Evolutionary conservation across 2,888 invertebrate species (phyloP), one percentile per base, ranked within the genome.

Genomic region (Drosophila nr. medialis): DNA sequence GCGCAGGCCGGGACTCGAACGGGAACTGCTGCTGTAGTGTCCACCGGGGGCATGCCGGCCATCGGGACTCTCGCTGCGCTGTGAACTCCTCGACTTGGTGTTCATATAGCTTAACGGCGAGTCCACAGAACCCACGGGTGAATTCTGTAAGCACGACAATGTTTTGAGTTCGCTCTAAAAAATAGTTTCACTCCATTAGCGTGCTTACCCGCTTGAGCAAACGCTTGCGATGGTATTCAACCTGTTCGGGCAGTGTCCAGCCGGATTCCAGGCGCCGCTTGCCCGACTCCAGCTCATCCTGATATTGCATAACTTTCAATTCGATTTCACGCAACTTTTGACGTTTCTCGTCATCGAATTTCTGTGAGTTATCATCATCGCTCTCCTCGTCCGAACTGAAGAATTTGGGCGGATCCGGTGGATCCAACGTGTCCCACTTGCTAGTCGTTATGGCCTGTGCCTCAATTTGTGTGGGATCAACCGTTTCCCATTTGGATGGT

Each of bases 401-500:
- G 53, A 93, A 92, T 66, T 92, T 92, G 10, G 93, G 93, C 2
- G 93, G 92, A 48, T 93, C 92, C 15, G 93, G 93, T 1, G 92
- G 92, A 86, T 96, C 97, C 59, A 97, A 92, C 53, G 96, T 94
- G 91, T 98, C 97, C 97, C 97, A 98, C 92, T 97, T 97, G 83
- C 96, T 97, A 0, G 97, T 97, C 2, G 96, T 97, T 94, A 97
- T 96, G 10, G 97, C 97, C 93, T 96, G 95, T 7, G 95, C 96
- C 92, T 97, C 96, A 10, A 95, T 94, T 92, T 96, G 95, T 86
- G 96, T 96, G 30, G 98, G 97, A 93, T 99, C 98, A 30, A 99
- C 97, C 51, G 96, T 97, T 94, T 99, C 99, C 99, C 99, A 99
- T 92, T 98, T 97, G 2, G 98, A 98, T 11, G 97, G 97, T 66